Evolutionary conservation across 2,113 vertebrate species (phyloP).

Genomic region (Corythornis cristatus): DNA sequence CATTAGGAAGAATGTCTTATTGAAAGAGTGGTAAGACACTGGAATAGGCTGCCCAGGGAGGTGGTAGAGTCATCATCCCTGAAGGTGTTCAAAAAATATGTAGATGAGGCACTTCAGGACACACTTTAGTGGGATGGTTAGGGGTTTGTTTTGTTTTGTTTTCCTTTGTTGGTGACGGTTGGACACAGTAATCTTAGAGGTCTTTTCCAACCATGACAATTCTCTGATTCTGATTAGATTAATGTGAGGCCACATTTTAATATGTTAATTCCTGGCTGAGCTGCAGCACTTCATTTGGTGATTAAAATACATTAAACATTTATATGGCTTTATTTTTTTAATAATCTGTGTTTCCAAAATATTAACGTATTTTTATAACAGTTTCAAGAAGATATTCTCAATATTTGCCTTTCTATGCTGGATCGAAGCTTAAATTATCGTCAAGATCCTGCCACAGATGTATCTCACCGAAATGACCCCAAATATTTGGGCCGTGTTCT

Average conservation of each 20-base stretch:
- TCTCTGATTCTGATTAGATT: no score
- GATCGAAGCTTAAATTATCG: conserved; percentile 74
- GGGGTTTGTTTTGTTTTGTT: no score
- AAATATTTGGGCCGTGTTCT: conserved; percentile 77
- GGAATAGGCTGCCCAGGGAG: no score
- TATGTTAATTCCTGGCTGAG: background rate
- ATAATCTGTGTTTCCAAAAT: background rate
- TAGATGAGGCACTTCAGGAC: no score
- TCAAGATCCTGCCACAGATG: conserved; percentile 70
- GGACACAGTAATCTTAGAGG: no score
- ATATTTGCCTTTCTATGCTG: conserved; percentile 72
- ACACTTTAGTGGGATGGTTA: no score
- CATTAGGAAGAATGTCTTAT: no score
- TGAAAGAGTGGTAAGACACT: no score
- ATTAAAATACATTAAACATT: background rate
- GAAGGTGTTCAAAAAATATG: no score
- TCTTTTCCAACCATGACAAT: no score
- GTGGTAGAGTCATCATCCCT: no score
- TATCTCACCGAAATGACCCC: conserved; percentile 73
- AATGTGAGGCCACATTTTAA: background rate
- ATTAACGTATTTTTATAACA: conserved; percentile 11
- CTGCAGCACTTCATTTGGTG: background rate
- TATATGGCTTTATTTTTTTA: background rate
- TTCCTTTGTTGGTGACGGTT: no score
- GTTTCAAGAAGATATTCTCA: conserved; percentile 78